These are phyloP conservation scores for Glossophaga mutica DNA, from an alignment of 2,797 vertebrate species.

Conservation along the genomic window DNA sequence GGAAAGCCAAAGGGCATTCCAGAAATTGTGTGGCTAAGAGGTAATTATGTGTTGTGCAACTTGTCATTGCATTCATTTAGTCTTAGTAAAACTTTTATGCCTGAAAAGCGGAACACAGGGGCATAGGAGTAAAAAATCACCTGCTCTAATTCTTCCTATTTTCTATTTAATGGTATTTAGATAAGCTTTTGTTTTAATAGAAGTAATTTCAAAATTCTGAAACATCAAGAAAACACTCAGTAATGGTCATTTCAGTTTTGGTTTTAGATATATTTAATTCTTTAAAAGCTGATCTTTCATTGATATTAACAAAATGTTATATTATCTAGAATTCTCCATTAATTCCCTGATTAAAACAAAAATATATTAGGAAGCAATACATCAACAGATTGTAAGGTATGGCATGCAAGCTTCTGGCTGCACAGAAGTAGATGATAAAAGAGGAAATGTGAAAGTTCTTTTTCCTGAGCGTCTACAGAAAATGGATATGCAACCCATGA, in stretches of 20 bases:
- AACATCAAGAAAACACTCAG: neutral
- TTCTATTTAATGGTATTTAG: neutral
- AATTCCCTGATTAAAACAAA: neutral
- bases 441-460: constrained; percentile 50
- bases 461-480: constrained; percentile 38
- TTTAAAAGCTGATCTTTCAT: neutral
- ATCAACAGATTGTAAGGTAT: constrained; percentile 47
- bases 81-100: neutral
- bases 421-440: constrained; percentile 43
- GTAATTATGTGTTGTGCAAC: neutral
- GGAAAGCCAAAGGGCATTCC: neutral
- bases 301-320: neutral
- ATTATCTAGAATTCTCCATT: neutral
- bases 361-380: constrained; percentile 40
- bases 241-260: neutral
- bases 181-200: neutral
- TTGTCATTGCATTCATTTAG: neutral
- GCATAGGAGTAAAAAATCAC: neutral
- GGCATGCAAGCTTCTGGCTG: constrained; percentile 37
- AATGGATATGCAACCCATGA: constrained; percentile 30
- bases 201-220: neutral
- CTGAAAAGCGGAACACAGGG: neutral
- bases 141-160: neutral
- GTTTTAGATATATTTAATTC: neutral
- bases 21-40: neutral